phyloP scores from a whole-genome alignment of 2,888 invertebrate genomes.

The Drepanosiphum platanoidis region DNA sequence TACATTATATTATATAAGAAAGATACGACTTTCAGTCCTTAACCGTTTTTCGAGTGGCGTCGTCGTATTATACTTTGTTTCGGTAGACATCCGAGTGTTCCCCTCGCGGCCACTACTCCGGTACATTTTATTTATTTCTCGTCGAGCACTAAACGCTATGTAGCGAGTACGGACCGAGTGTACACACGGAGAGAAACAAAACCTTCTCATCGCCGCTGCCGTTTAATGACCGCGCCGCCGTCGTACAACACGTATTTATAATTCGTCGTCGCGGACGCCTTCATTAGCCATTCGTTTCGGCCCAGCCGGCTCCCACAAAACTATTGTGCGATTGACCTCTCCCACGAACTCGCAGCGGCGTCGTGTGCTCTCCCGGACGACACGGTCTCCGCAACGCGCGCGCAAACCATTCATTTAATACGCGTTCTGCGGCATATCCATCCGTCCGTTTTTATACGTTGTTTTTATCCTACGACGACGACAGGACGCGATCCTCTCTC shows the following conservation, averaged over 20 bases:
- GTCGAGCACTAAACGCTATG: background rate
- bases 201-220: background rate
- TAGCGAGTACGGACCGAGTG: background rate
- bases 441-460: background rate
- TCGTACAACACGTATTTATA: background rate
- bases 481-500: background rate
- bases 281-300: conserved; percentile 51
- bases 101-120: conserved; percentile 14
- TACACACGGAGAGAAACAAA: background rate
- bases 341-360: conserved; percentile 16
- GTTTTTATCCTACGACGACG: background rate
- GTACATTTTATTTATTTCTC: conserved; percentile 5
- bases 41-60: conserved; percentile 21
- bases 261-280: background rate
- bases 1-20: background rate
- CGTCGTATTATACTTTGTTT: background rate
- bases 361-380: background rate
- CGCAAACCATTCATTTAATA: background rate
- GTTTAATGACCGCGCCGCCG: background rate
- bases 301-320: conserved; percentile 10
- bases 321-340: conserved; percentile 38
- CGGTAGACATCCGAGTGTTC: conserved; percentile 21
- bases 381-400: background rate
- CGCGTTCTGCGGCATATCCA: background rate
- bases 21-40: background rate